A percentile compares a stretch with the other conserved stretches of the same genome.
phyloP scores from a whole-genome alignment of 2,797 vertebrate genomes.

The Carapus acus region DNA sequence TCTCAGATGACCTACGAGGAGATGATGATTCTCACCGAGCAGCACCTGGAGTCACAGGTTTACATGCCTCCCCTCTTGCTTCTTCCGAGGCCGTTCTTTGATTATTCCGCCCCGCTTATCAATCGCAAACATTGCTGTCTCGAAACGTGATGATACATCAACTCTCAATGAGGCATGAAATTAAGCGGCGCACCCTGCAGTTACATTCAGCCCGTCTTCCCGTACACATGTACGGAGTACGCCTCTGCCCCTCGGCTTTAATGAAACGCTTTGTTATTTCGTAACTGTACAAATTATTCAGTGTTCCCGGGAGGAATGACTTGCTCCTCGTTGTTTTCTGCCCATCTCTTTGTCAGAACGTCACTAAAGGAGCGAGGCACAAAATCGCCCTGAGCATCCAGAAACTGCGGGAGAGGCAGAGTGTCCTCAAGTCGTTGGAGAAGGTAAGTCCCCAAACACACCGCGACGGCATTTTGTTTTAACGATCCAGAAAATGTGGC shows the following conservation, averaged over 20 bases:
- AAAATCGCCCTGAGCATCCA: slow-evolving; percentile 97
- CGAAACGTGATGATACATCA: slow-evolving; percentile 60
- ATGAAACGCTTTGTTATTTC: slow-evolving; percentile 64
- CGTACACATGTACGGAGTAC: slow-evolving; percentile 43
- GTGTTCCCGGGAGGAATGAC: slow-evolving; percentile 36
- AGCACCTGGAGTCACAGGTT: slow-evolving; percentile 93
- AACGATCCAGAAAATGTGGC: slow-evolving; percentile 7
- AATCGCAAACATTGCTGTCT: slow-evolving; percentile 45
- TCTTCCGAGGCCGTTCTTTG: slow-evolving; percentile 16
- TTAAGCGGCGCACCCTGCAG: slow-evolving; percentile 58
- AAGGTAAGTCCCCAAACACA: slow-evolving; percentile 73
- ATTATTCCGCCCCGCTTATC: slow-evolving; percentile 46
- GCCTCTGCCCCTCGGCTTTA: slow-evolving; percentile 51
- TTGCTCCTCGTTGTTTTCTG: slow-evolving; percentile 23
- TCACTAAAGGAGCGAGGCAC: slow-evolving; percentile 94
- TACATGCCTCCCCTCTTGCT: slow-evolving; percentile 31
- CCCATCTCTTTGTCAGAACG: slow-evolving; percentile 74
- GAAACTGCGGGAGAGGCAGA: slow-evolving; percentile 89
- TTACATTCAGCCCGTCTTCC: slow-evolving; percentile 50
- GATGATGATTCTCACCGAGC: slow-evolving; percentile 96
- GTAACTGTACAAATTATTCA: slow-evolving; percentile 47
- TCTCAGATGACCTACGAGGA: slow-evolving; percentile 95
- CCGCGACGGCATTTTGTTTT: not conserved
- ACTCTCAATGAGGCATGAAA: slow-evolving; percentile 67
- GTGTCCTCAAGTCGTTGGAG: slow-evolving; percentile 88